Evolutionary conservation across 2,113 vertebrate species (phyloP).

Genomic region (Varanus salvator): DNA sequence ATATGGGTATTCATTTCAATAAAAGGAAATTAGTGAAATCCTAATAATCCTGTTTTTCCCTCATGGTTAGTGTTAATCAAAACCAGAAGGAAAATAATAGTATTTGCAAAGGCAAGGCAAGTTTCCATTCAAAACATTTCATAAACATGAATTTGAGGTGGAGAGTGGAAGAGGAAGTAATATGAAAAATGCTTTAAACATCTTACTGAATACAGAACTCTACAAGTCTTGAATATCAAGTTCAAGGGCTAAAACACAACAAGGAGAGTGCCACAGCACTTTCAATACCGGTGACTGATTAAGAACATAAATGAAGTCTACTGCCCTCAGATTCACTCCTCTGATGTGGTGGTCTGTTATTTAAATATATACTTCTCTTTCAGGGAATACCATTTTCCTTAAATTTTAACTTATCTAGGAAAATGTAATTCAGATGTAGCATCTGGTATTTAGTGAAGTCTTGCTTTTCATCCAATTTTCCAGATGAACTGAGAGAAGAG

Average conservation of each 20-base stretch:
- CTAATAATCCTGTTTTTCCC: not conserved
- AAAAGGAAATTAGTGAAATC: not conserved
- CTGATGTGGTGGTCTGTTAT: slow-evolving; percentile 11
- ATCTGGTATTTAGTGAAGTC: slow-evolving; percentile 49
- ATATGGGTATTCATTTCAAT: not conserved
- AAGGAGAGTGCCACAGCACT: slow-evolving; percentile 5
- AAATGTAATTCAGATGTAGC: slow-evolving; percentile 44
- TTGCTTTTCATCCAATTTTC: slow-evolving; percentile 50
- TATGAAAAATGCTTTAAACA: not conserved
- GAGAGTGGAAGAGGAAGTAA: not conserved
- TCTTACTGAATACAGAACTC: slow-evolving; percentile 4
- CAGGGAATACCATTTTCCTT: not conserved
- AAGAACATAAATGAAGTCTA: slow-evolving; percentile 1
- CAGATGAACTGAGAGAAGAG: slow-evolving; percentile 31
- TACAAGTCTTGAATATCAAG: not conserved
- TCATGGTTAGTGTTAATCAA: not conserved
- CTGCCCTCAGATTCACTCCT: not conserved
- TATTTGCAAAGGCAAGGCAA: not conserved
- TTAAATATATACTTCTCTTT: not conserved
- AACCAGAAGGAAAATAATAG: slow-evolving; percentile 18
- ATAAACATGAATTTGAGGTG: not conserved
- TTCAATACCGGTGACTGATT: slow-evolving; percentile 9
- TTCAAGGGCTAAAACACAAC: not conserved
- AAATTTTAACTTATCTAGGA: slow-evolving; percentile 43
- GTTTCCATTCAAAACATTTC: slow-evolving; percentile 9